Evolutionary conservation across 2,888 invertebrate species (phyloP).

Genomic region (Pristionchus japonicus): DNA sequence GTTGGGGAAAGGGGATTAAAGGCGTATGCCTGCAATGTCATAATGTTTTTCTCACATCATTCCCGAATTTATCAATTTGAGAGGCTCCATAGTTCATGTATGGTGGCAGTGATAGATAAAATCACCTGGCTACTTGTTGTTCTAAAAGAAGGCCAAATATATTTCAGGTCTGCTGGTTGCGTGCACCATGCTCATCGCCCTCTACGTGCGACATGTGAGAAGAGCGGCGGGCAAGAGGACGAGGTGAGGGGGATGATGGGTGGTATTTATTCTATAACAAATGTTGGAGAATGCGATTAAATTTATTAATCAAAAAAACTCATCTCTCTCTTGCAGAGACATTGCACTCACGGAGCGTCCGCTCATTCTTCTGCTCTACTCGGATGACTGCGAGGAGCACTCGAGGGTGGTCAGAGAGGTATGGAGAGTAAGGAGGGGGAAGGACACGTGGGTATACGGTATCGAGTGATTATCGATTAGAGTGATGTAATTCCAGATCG

Average conservation of each 20-base stretch:
- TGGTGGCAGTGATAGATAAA: too few species aligned
- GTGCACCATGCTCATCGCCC: neutral
- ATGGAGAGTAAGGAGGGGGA: neutral
- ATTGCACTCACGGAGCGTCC: conserved; percentile 49
- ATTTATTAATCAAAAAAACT: neutral
- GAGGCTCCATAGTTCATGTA: too few species aligned
- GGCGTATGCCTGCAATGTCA: too few species aligned
- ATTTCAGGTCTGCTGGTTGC: neutral
- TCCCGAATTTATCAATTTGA: too few species aligned
- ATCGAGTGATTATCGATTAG: neutral
- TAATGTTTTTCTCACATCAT: too few species aligned
- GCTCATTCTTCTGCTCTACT: conserved; percentile 63
- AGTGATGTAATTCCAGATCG: neutral
- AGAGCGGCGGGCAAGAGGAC: neutral
- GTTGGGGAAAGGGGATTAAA: too few species aligned
- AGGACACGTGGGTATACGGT: neutral
- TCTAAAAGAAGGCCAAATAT: too few species aligned
- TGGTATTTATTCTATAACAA: neutral
- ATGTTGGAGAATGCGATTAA: neutral
- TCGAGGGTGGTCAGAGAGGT: conserved; percentile 53
- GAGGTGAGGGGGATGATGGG: neutral
- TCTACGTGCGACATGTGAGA: conserved; percentile 40
- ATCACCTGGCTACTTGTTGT: too few species aligned
- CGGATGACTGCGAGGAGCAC: conserved; percentile 66
- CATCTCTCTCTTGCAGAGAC: neutral